Base-by-base conservation (phyloP, 1,140 invertebrate genomes). In the Parasteatoda tepidariorum region DNA sequence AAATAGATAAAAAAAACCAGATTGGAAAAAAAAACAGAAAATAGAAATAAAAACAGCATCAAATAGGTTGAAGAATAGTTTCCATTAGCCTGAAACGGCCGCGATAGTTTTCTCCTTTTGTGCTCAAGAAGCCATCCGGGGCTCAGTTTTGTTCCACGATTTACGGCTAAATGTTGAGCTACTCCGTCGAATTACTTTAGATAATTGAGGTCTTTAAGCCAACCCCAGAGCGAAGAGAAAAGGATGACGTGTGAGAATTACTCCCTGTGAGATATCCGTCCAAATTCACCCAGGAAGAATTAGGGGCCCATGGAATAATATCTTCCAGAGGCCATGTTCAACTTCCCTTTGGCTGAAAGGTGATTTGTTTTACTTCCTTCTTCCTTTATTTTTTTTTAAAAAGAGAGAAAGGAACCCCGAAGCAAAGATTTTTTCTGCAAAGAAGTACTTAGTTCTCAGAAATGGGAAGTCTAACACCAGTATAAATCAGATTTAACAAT, bases 141-240 rank as follows among this genome's bases (percentile, higher is more conserved):
- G 5, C 33, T 67, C 22, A 31, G 34, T 67, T 67, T 67, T 67
- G 64, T 67, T 67, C 64, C 33, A n/a, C 64, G 22, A 67, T 67
- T 67, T 67, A 67, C 64, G 33, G 33, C 34, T 67, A 67, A 67
- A 67, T 67, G 64, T 34, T 67, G 64, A 31, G 38, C 38, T 0
- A 33, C 64, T 22, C 64, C 64, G 34, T 24, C 34, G 64, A 67
- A 67, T 67, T 67, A 67, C 64, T 41, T 67, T 67, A 38, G 64
- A 67, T 67, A 67, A 67, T 67, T 67, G 64, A 67, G 64, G 64
- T 67, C 64, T 67, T 67, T 67, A 67, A 67, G 64, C 64, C 64
- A 67, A 31, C 31, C 34, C 64, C 64, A 38, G 64, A 41, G 31
- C 24, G 38, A 41, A 13, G 38, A 41, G 38, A 41, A 41, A 41